Conservation (phyloP, 1,140 invertebrate genomes). For the Drosophila baimaii region DNA sequence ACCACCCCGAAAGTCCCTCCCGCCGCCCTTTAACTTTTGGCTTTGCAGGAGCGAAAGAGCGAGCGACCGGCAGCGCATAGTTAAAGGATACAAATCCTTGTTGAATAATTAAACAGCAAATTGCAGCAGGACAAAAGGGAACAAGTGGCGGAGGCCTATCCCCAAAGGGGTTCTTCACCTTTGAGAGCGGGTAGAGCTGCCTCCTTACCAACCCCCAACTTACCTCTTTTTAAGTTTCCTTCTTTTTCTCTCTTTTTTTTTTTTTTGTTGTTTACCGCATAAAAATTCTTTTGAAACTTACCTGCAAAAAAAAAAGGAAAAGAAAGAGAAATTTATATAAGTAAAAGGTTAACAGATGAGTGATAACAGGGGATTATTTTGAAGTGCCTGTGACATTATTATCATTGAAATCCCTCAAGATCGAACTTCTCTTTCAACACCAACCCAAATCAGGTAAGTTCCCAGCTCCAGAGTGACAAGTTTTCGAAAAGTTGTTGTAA, state of each 20-base stretch:
- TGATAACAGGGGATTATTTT: conserved; percentile 25
- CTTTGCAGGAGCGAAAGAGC: conserved; percentile 17
- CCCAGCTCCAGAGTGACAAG: conserved; percentile 19
- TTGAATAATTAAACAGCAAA: conserved; percentile 72
- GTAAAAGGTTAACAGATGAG: conserved; percentile 42
- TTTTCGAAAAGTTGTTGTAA: conserved; percentile 28
- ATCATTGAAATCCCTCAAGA: conserved; percentile 24
- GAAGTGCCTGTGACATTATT: conserved; percentile 30
- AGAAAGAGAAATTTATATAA: conserved; percentile 25
- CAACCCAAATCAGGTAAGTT: conserved; percentile 25
- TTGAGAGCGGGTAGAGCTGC: not conserved
- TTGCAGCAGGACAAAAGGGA: conserved; percentile 62
- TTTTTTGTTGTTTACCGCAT: conserved; percentile 32
- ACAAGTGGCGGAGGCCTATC: conserved; percentile 35
- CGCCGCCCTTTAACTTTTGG: conserved; percentile 30
- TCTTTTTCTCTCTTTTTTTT: conserved; percentile 5
- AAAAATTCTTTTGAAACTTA: conserved; percentile 55
- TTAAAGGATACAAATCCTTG: conserved; percentile 57
- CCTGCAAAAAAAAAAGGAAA: conserved; percentile 41
- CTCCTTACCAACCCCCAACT: conserved; percentile 19
- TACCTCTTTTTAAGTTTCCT: conserved; percentile 38
- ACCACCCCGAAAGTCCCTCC: not conserved
- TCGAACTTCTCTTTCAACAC: conserved; percentile 19
- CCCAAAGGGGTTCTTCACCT: conserved; percentile 32
- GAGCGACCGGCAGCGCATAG: conserved; percentile 35